Evolutionary conservation across 2,888 invertebrate genomes (phyloP).

Genomic region (Nomada ruficornis): DNA sequence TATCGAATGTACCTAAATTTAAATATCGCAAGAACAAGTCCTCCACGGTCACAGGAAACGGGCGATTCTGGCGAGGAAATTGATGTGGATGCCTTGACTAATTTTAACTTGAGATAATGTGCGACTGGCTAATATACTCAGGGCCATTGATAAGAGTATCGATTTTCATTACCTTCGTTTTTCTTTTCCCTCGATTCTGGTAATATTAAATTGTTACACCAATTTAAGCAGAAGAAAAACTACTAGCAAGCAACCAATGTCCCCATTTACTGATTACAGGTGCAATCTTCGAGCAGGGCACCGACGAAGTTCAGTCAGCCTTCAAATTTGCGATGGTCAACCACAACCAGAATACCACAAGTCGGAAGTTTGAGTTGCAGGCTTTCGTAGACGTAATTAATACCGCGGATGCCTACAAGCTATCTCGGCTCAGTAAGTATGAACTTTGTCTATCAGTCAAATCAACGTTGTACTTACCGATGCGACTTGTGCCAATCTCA

Average conservation of each 20-base stretch:
- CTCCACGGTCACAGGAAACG: too few relatives aligned
- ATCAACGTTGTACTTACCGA: conserved; percentile 1
- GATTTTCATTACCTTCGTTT: too few relatives aligned
- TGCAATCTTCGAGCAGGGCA: conserved; percentile 96
- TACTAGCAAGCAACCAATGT: background rate
- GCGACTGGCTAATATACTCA: too few relatives aligned
- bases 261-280: conserved; percentile 86
- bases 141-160: too few relatives aligned
- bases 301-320: conserved; percentile 96
- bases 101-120: too few relatives aligned
- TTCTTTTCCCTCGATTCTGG: too few relatives aligned
- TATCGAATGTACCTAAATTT: too few relatives aligned
- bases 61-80: too few relatives aligned
- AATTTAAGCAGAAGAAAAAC: background rate
- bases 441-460: conserved; percentile 38
- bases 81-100: too few relatives aligned
- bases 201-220: background rate
- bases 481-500: background rate
- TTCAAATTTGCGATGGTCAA: conserved; percentile 95
- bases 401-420: conserved; percentile 96
- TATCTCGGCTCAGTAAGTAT: conserved; percentile 95
- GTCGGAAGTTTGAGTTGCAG: conserved; percentile 92
- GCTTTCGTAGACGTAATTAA: conserved; percentile 96
- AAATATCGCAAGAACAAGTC: too few relatives aligned
- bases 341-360: conserved; percentile 93